These are phyloP conservation scores for Himalopsyche anomala DNA, from an alignment of 2,888 invertebrate species.

Conservation along the genomic window DNA sequence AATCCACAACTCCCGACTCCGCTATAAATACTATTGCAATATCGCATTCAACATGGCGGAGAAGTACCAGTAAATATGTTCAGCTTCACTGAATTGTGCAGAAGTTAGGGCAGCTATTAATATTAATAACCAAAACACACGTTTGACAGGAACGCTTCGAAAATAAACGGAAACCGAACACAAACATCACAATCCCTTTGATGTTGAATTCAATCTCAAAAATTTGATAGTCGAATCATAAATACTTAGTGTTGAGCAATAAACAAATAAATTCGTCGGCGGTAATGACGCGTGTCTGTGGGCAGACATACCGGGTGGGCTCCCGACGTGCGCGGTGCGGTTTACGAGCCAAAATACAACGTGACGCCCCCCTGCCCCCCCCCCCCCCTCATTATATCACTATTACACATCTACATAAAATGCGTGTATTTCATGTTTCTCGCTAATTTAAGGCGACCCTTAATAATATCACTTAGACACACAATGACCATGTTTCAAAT, in stretches of 20 bases:
- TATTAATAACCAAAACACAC: constrained; percentile 26
- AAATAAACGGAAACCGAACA: constrained; percentile 26
- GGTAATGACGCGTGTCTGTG: constrained; percentile 51
- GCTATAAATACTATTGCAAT: background rate
- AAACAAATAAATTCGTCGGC: constrained; percentile 62
- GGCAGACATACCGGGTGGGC: constrained; percentile 35
- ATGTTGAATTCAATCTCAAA: constrained; percentile 26
- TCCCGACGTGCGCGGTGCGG: constrained; percentile 43
- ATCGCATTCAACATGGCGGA: background rate
- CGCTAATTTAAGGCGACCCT: background rate
- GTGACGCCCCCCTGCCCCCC: background rate
- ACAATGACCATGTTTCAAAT: background rate
- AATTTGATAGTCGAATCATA: constrained; percentile 30
- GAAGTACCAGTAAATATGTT: background rate
- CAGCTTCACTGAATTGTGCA: background rate
- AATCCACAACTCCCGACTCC: no score
- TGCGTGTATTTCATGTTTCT: background rate
- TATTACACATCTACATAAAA: constrained; percentile 19
- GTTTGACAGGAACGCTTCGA: constrained; percentile 13
- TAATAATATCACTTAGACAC: background rate
- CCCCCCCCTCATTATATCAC: constrained; percentile 1
- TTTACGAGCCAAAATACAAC: constrained; percentile 20
- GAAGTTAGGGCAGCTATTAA: constrained; percentile 7
- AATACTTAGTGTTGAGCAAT: constrained; percentile 54
- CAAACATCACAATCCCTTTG: constrained; percentile 22